Evolutionary conservation across 2,797 vertebrate genomes (phyloP).

Genomic region (Acrossocheilus fasciatus): DNA sequence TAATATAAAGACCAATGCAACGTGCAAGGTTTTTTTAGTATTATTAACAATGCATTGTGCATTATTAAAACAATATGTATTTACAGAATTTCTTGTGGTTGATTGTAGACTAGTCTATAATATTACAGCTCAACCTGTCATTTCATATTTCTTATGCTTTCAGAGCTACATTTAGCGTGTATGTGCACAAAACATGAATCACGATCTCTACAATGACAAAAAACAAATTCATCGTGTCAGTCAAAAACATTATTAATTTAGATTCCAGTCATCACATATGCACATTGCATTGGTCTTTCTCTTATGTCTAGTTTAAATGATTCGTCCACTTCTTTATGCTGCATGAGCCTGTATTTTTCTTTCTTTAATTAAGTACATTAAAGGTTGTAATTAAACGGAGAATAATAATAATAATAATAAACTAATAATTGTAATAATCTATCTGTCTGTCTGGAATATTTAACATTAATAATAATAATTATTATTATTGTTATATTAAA

Average conservation of each 20-base stretch:
- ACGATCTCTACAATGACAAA: not conserved
- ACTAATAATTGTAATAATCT: not conserved
- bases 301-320: not conserved
- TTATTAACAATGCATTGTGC: not conserved
- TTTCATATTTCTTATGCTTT: not conserved
- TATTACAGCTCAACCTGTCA: not conserved
- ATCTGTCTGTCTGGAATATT: not conserved
- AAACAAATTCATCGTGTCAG: not conserved
- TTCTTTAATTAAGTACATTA: slow-evolving; percentile 8
- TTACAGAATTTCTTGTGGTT: not conserved
- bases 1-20: not conserved
- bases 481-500: not conserved
- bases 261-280: not conserved
- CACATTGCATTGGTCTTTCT: not conserved
- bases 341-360: not conserved
- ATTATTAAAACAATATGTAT: not conserved
- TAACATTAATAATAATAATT: not conserved
- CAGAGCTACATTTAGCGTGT: not conserved
- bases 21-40: not conserved
- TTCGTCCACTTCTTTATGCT: not conserved
- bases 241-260: not conserved
- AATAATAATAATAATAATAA: not conserved
- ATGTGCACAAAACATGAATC: no score
- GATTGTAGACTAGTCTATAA: not conserved
- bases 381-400: slow-evolving; percentile 20